Conservation (phyloP, 2,113 vertebrate genomes). For the Pseudorhombus dupliciocellatus region DNA sequence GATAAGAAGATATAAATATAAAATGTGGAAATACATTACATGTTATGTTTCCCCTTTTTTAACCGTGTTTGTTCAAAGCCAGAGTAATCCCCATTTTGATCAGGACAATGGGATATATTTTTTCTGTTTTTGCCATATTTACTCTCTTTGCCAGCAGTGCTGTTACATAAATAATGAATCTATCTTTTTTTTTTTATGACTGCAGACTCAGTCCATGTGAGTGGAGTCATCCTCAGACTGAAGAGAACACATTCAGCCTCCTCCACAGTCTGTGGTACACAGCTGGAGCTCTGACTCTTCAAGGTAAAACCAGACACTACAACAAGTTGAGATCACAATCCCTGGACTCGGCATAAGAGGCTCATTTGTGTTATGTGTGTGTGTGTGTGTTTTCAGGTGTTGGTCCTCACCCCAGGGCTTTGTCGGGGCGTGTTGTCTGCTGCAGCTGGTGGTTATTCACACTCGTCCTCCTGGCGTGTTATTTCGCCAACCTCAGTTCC, state of each 20-base stretch:
- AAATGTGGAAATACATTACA: too few relatives aligned
- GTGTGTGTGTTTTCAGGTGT: slow-evolving; percentile 75
- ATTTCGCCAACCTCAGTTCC: slow-evolving; percentile 86
- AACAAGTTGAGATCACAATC: not conserved
- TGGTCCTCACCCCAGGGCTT: slow-evolving; percentile 84
- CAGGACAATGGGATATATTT: too few relatives aligned
- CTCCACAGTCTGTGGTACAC: slow-evolving; percentile 89
- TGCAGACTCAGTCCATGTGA: slow-evolving; percentile 88
- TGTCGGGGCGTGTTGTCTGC: slow-evolving; percentile 83
- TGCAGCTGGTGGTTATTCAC: slow-evolving; percentile 90
- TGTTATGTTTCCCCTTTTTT: too few relatives aligned
- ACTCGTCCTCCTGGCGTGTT: slow-evolving; percentile 85
- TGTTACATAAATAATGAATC: slow-evolving; percentile 1
- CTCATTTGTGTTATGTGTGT: not conserved
- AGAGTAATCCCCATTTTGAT: too few relatives aligned
- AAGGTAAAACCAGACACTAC: slow-evolving; percentile 79
- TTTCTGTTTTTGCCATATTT: not conserved
- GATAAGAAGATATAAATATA: too few relatives aligned
- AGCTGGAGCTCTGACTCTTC: slow-evolving; percentile 85
- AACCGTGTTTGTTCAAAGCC: too few relatives aligned
- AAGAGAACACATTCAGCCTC: slow-evolving; percentile 83
- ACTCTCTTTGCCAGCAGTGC: not conserved
- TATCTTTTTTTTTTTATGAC: not conserved
- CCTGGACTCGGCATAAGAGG: too few relatives aligned
- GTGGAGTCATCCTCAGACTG: slow-evolving; percentile 85